These are phyloP conservation scores for Rhamnusium bicolor DNA, from an alignment of 2,888 invertebrate genomes.

Conservation along the genomic window DNA sequence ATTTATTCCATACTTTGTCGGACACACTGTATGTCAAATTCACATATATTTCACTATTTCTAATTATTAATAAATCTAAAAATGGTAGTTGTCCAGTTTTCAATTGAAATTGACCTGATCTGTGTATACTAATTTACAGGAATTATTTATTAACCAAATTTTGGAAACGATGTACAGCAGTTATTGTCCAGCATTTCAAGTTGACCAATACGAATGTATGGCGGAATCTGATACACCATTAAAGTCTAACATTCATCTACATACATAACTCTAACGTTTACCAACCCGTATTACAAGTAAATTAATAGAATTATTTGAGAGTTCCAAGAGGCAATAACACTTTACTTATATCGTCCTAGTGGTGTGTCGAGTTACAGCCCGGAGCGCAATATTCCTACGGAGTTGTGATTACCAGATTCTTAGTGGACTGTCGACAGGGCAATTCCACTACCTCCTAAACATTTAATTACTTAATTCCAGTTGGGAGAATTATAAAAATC, in stretches of 20 bases:
- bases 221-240: background rate
- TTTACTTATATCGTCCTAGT: background rate
- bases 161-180: no score
- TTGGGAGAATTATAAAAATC: constrained; percentile 33
- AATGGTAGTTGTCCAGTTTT: no score
- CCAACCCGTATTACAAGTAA: background rate
- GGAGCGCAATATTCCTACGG: constrained; percentile 14
- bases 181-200: no score
- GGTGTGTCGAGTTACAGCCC: background rate
- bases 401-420: constrained; percentile 18
- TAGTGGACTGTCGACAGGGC: constrained; percentile 24
- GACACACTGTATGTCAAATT: no score
- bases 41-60: no score
- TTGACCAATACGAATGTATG: background rate
- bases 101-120: no score
- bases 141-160: no score
- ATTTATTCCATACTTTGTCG: no score
- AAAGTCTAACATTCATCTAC: background rate
- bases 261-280: background rate
- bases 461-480: constrained; percentile 32
- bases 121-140: no score
- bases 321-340: constrained; percentile 9
- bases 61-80: no score
- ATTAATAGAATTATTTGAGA: background rate
- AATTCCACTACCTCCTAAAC: constrained; percentile 3